phyloP scores from a whole-genome alignment of 2,113 vertebrate genomes.

The Hydropotes inermis region DNA sequence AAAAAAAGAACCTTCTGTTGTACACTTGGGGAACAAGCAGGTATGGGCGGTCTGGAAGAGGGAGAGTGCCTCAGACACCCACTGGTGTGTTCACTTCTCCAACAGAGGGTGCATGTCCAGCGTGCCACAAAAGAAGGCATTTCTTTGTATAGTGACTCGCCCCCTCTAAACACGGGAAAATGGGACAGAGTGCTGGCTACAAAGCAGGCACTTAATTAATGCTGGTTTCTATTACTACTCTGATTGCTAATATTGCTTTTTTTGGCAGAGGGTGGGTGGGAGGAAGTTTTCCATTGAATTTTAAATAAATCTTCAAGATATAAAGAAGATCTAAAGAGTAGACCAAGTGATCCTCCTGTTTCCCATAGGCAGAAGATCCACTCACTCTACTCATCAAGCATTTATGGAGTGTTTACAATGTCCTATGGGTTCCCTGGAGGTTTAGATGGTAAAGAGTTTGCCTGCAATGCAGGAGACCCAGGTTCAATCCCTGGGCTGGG shows the following conservation, averaged over 20 bases:
- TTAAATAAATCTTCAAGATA: constrained; percentile 23
- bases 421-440: neutral
- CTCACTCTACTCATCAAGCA: neutral
- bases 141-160: neutral
- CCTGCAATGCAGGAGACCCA: neutral
- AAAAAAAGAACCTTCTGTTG: too few relatives aligned
- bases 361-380: neutral
- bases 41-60: neutral
- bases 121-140: neutral
- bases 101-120: neutral
- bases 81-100: neutral
- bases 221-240: neutral
- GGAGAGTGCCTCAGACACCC: neutral
- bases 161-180: neutral
- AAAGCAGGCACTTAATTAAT: neutral
- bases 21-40: neutral
- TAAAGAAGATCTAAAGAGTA: neutral
- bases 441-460: neutral
- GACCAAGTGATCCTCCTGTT: neutral
- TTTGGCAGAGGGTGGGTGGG: neutral
- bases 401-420: neutral
- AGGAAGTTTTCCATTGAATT: neutral
- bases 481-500: neutral
- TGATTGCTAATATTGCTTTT: neutral
- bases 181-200: rapidly evolving